Evolutionary conservation across 2,888 invertebrate genomes (phyloP).

Genomic region (Erynnis tages): DNA sequence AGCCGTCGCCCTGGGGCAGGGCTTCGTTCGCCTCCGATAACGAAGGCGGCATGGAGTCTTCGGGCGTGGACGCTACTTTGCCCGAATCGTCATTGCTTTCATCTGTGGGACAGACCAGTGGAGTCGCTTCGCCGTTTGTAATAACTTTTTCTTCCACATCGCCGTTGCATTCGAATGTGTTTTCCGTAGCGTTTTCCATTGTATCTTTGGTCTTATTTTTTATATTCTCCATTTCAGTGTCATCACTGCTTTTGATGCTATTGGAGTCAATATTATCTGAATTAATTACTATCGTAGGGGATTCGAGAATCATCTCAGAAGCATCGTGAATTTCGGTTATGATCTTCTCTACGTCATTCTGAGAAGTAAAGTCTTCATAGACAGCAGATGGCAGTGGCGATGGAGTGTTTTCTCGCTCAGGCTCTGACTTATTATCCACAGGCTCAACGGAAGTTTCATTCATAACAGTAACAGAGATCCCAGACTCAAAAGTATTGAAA

Average conservation of each 20-base stretch:
- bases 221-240: constrained; percentile 42
- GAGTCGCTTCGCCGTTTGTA: constrained; percentile 26
- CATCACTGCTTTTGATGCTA: constrained; percentile 34
- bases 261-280: constrained; percentile 14
- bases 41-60: constrained; percentile 38
- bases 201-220: constrained; percentile 47
- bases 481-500: not conserved
- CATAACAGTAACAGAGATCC: not conserved
- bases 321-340: constrained; percentile 16
- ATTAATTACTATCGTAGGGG: constrained; percentile 17
- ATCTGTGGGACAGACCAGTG: constrained; percentile 3
- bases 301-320: constrained; percentile 19
- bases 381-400: constrained; percentile 50
- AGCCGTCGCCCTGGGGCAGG: constrained; percentile 33
- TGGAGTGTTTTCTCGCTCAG: constrained; percentile 41
- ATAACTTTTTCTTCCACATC: constrained; percentile 35
- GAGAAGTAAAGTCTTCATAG: constrained; percentile 29
- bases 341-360: constrained; percentile 20
- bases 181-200: constrained; percentile 39
- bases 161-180: constrained; percentile 53
- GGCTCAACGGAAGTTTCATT: constrained; percentile 6
- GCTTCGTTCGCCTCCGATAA: constrained; percentile 35
- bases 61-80: constrained; percentile 28
- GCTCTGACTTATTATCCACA: constrained; percentile 21
- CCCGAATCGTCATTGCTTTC: constrained; percentile 12